Evolutionary conservation across 2,113 vertebrate species (phyloP).

Genomic region (Sciurus niger): DNA sequence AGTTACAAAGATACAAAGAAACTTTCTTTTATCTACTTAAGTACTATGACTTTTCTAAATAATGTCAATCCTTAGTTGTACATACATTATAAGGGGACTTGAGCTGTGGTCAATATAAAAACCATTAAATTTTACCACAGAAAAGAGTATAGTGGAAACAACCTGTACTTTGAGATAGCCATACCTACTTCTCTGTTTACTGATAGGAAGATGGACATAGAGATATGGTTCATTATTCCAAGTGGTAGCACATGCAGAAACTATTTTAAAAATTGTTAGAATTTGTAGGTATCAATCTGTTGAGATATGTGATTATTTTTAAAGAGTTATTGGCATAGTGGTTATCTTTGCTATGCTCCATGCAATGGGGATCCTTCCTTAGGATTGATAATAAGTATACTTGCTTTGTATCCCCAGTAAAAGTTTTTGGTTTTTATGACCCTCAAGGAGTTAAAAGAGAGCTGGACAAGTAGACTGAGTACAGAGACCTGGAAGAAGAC

Average conservation of each 20-base stretch:
- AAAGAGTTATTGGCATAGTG: neutral
- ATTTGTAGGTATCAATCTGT: neutral
- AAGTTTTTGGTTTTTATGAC: neutral
- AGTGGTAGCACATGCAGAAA: neutral
- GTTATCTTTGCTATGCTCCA: neutral
- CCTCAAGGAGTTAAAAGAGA: neutral
- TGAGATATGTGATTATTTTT: neutral
- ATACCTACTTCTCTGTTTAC: neutral
- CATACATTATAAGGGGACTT: neutral
- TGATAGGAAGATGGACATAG: neutral
- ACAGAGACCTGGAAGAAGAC: neutral
- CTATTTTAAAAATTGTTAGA: neutral
- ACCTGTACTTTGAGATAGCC: neutral
- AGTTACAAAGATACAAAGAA: neutral
- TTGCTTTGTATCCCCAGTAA: neutral
- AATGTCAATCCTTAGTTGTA: neutral
- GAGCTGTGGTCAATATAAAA: neutral
- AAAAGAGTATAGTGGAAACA: neutral
- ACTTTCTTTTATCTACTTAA: neutral
- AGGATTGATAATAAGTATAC: neutral
- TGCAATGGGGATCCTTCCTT: neutral
- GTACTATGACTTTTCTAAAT: neutral
- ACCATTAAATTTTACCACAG: neutral
- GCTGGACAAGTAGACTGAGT: neutral
- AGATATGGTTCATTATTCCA: neutral